Conservation (phyloP, 2,888 invertebrate species). For the Allacma fusca region DNA sequence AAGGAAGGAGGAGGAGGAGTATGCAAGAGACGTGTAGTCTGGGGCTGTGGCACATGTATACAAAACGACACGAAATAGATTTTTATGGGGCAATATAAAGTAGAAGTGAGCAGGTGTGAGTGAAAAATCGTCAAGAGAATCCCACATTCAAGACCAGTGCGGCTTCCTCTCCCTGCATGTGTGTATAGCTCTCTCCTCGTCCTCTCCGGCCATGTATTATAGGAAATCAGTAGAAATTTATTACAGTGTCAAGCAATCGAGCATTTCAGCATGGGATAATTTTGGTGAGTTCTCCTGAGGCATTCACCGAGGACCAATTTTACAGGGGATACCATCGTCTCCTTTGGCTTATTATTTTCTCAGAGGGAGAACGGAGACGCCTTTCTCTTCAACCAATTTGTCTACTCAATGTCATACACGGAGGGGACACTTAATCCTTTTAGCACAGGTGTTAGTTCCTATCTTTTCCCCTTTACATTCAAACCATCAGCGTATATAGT, state of each 20-base stretch:
- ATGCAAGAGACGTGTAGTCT: not conserved
- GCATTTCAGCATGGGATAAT: slow-evolving; percentile 53
- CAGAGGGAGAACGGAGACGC: slow-evolving; percentile 12
- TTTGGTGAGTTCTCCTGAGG: slow-evolving; percentile 42
- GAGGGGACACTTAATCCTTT: slow-evolving; percentile 50
- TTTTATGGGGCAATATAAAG: slow-evolving; percentile 56
- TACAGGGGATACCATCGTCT: slow-evolving; percentile 19
- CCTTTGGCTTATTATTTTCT: slow-evolving; percentile 29
- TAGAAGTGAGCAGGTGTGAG: slow-evolving; percentile 55
- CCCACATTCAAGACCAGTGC: slow-evolving; percentile 41
- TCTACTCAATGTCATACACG: slow-evolving; percentile 53
- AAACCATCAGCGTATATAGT: not conserved
- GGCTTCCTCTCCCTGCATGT: not conserved
- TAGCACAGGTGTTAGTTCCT: slow-evolving; percentile 48
- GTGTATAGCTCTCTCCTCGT: not conserved
- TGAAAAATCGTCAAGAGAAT: slow-evolving; percentile 54
- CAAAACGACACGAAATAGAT: slow-evolving; percentile 47
- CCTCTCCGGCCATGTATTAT: slow-evolving; percentile 26
- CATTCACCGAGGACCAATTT: slow-evolving; percentile 30
- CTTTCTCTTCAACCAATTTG: slow-evolving; percentile 52
- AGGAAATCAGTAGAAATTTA: slow-evolving; percentile 49
- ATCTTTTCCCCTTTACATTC: not conserved
- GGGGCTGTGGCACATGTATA: not conserved
- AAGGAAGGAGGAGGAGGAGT: not conserved
- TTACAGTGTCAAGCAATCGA: slow-evolving; percentile 52